phyloP scores from a whole-genome alignment of 2,888 invertebrate genomes.

The Acanthacorydalis orientalis region DNA sequence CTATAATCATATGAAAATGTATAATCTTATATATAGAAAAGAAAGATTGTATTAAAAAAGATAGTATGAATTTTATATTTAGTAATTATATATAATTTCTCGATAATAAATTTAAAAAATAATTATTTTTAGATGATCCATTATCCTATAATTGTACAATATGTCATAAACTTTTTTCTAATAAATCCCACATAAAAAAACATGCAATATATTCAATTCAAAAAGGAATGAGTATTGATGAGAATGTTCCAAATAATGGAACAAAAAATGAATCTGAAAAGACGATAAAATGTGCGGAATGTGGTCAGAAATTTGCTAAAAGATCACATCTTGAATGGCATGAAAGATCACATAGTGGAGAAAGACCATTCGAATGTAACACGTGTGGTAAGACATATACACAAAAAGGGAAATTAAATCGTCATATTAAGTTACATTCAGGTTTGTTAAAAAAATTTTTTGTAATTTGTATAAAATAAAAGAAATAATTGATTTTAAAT shows the following conservation, averaged over 20 bases:
- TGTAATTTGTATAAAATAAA: not conserved
- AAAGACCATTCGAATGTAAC: conserved; percentile 40
- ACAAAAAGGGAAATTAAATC: conserved; percentile 49
- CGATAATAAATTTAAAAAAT: not conserved
- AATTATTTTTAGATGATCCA: conserved; percentile 27
- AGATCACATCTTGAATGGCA: conserved; percentile 60
- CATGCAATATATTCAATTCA: conserved; percentile 37
- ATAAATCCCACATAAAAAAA: conserved; percentile 47
- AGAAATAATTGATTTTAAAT: not conserved
- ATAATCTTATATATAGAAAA: not conserved
- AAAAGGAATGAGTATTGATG: not conserved
- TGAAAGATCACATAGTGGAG: conserved; percentile 44
- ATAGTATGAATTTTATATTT: too few relatives aligned
- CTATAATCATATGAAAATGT: not conserved
- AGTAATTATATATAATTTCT: not conserved
- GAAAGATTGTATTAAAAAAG: too few relatives aligned
- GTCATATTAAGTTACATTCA: conserved; percentile 50
- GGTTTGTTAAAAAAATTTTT: conserved; percentile 13
- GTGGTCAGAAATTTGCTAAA: conserved; percentile 45
- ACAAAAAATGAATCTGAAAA: conserved; percentile 15
- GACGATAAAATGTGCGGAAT: conserved; percentile 31
- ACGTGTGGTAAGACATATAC: conserved; percentile 51
- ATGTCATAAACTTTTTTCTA: conserved; percentile 49
- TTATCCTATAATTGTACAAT: conserved; percentile 43
- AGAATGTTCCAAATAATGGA: not conserved